Conservation (phyloP, 2,797 vertebrate genomes). For the Schizothorax lantsangensis region DNA sequence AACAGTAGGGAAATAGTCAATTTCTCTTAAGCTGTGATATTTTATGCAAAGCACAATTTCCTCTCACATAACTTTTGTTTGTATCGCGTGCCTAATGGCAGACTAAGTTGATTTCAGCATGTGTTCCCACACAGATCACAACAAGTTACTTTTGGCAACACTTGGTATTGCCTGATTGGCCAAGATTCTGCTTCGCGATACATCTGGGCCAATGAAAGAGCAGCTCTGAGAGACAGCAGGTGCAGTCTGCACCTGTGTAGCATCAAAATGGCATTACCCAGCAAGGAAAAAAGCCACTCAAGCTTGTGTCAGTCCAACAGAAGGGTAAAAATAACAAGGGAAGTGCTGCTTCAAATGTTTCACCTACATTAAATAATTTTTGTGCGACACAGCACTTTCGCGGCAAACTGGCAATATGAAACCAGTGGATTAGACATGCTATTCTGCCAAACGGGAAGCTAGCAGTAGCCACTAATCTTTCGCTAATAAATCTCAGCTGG, state of each 20-base stretch:
- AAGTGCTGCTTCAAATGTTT: slow-evolving; percentile 31
- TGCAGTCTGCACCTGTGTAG: slow-evolving; percentile 61
- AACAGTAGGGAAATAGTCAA: background rate
- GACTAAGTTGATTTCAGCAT: slow-evolving; percentile 7
- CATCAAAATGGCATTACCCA: slow-evolving; percentile 52
- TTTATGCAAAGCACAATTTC: slow-evolving; percentile 1
- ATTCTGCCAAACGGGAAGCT: background rate
- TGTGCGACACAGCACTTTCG: background rate
- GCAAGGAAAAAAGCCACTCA: slow-evolving; percentile 57
- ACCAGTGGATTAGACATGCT: background rate
- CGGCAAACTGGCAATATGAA: slow-evolving; percentile 2
- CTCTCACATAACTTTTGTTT: slow-evolving; percentile 2
- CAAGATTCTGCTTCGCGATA: slow-evolving; percentile 43
- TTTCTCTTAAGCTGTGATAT: background rate
- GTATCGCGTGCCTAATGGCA: background rate
- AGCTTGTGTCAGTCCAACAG: slow-evolving; percentile 15
- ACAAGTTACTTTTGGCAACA: slow-evolving; percentile 44
- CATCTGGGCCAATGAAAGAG: slow-evolving; percentile 56
- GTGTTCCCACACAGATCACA: slow-evolving; percentile 14
- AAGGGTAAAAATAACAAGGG: slow-evolving; percentile 44
- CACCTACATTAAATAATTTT: slow-evolving; percentile 19
- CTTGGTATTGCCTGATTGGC: slow-evolving; percentile 44
- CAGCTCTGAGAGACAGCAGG: slow-evolving; percentile 56
- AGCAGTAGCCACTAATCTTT: slow-evolving; percentile 31
- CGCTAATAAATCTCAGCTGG: slow-evolving; percentile 17